Conservation (phyloP, 2,888 invertebrate genomes). For the Oxyteleia sp. region DNA sequence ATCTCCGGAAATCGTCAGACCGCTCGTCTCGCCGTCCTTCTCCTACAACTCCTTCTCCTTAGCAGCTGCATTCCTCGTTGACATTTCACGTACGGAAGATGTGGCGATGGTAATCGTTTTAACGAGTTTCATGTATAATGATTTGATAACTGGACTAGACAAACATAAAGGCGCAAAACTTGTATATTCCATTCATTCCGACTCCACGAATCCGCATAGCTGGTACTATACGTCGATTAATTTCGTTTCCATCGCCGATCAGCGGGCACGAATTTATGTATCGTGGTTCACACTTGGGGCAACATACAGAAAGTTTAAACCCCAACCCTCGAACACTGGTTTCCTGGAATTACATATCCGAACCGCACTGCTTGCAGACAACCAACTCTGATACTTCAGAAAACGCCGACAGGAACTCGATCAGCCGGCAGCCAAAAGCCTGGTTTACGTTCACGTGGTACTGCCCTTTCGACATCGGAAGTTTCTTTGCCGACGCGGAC, state of each 20-base stretch:
- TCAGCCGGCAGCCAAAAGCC: conserved; percentile 68
- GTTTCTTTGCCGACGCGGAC: conserved; percentile 72
- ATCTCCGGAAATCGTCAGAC: conserved; percentile 21
- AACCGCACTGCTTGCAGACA: conserved; percentile 74
- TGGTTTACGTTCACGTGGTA: conserved; percentile 68
- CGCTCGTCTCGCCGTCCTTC: neutral
- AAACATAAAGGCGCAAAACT: conserved; percentile 73
- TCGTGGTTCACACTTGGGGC: too few species aligned
- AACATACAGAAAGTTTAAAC: too few species aligned
- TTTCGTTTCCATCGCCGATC: conserved; percentile 66
- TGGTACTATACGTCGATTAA: conserved; percentile 72
- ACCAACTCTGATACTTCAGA: conserved; percentile 68
- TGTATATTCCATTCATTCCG: conserved; percentile 61
- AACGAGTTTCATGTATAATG: conserved; percentile 33
- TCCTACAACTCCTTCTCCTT: conserved; percentile 35
- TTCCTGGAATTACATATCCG: conserved; percentile 72
- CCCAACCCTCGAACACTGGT: conserved; percentile 68
- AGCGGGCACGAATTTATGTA: conserved; percentile 35
- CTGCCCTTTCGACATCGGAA: conserved; percentile 28
- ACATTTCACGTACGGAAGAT: conserved; percentile 11
- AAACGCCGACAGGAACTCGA: conserved; percentile 74
- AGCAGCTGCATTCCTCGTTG: conserved; percentile 19
- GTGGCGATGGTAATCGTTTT: conserved; percentile 32
- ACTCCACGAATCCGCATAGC: conserved; percentile 73
- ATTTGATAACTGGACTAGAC: conserved; percentile 70